Base-by-base conservation (phyloP, 2,113 vertebrate genomes). In the Pseudopodoces humilis region DNA sequence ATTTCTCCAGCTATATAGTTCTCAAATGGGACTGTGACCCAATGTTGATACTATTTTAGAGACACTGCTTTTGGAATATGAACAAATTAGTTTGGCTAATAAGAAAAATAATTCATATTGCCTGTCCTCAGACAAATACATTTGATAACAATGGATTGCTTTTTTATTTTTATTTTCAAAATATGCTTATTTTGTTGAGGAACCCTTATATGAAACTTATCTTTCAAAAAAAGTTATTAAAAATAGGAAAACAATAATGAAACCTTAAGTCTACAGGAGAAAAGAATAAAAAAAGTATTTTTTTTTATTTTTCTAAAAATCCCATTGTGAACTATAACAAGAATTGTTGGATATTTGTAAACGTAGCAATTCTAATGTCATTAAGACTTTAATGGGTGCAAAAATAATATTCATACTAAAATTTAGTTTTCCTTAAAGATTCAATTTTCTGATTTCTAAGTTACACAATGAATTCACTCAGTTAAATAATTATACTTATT, bases 241-340 rank as follows among this genome's bases (percentile, higher is more conserved):
- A 47, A 83, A 28, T 6, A 41, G 2, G 4, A 74, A 84, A 86
- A 76, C 20, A 81, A 37, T 4, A 55, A 27, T 8, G 15, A 91
- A 80, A 52, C 0, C 0, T 30, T 31, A 59, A 15, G 3, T 16
- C 27, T 65, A 47, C 58, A 68, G 4, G 18, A 53, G 83, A 75
- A 33, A 31, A 65, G 4, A 19, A 2, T 35, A 22, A 41, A 2
- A 50, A 47, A 78, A 28, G 5, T 19, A 9, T 10, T 0, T 56
- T n/a, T 58, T 0, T 39, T 39, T 43, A 15, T 44, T 13, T 68
- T 83, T 46, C 9, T 35, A 37, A 80, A 85, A 60, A 28, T 4
- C 0, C 0, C 0, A 9, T 19, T 39, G 4, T 15, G 65, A 80
- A 47, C 1, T 33, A 1, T 13, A 41, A 3, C 2, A 22, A 20